Evolutionary conservation across 2,113 vertebrate genomes (phyloP).

Genomic region (Semnornis frantzii): DNA sequence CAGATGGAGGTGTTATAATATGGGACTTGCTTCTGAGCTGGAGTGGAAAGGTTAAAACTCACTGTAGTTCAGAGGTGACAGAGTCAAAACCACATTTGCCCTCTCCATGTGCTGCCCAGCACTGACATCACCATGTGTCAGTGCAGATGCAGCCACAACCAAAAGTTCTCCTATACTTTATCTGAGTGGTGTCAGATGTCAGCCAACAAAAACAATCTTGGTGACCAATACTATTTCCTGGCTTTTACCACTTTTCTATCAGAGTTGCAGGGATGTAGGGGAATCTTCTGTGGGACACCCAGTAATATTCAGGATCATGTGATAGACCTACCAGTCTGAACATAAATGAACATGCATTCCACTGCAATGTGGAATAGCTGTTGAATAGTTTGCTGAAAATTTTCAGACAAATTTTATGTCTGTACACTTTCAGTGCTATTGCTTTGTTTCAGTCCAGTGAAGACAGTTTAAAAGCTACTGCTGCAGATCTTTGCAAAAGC

Average conservation of each 20-base stretch:
- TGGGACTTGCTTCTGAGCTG: not conserved
- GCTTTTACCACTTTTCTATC: not conserved
- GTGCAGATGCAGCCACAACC: not conserved
- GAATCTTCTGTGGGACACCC: not conserved
- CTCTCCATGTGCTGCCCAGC: not conserved
- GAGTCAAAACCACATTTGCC: not conserved
- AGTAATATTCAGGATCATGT: not conserved
- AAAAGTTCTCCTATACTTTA: not conserved
- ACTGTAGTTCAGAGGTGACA: not conserved
- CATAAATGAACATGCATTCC: not conserved
- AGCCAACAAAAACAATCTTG: not conserved
- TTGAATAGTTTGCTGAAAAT: not conserved
- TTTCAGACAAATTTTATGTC: not conserved
- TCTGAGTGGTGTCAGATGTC: not conserved
- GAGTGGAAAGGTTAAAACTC: not conserved
- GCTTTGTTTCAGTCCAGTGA: not conserved
- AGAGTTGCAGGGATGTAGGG: fast-evolving
- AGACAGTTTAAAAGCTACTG: not conserved
- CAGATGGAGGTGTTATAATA: not conserved
- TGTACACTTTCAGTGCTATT: not conserved
- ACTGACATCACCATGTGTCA: fast-evolving
- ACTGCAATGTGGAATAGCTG: fast-evolving
- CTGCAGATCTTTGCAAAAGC: not conserved
- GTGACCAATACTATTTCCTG: not conserved
- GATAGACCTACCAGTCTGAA: not conserved